Base-by-base conservation (phyloP, 92 coral and sea anemone species). In the Palythoa grandiflora region DNA sequence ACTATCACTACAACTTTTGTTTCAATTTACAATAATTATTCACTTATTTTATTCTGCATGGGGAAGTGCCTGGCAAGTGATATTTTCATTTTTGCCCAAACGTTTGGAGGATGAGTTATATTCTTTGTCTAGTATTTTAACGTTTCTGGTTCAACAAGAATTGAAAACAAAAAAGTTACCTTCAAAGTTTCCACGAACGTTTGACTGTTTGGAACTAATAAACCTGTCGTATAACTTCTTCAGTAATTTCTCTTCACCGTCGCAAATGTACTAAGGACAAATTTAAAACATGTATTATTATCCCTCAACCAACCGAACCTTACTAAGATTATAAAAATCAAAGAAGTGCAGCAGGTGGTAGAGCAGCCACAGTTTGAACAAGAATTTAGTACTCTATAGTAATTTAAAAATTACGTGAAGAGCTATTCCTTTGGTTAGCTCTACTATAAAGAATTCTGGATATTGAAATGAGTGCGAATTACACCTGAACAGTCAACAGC, bases 211-310 rank as follows among this genome's bases (percentile, higher is more conserved):
- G 63, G 90, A 88, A 68, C 81, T 83, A n/a, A 89, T 20, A 54
- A 85, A 78, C 83, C 94, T 96, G 88, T 94, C 92, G 44, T 95
- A 96, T 37, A 96, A 93, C 15, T 94, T 88, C 68, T 89, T 93
- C n/a, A 94, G 92, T 71, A 96, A 90, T 16, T 90, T 93, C 73
- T 91, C 88, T 20, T 95, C 93, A 1, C 99, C 99, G 52, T 90
- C 96, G 65, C 99, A 96, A 50, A 96, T 92, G 70, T 87, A 95
- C 97, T 94, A 75, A 6, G 15, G 75, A 35, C 2, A 13, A 70
- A 6, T 70, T 70, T 9, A 36, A 28, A 70, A 70, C 39, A 35
- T 19, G 75, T 10, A 2, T 7, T 6, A 70, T 70, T 5, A 68
- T 4, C 36, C 13, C 13, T 3, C 12, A 35, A 9, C 36, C 13